These are phyloP conservation scores for Oopsacas minuta DNA, from an alignment of 37 sponge, comb jelly and placozoan genomes.

Conservation along the genomic window DNA sequence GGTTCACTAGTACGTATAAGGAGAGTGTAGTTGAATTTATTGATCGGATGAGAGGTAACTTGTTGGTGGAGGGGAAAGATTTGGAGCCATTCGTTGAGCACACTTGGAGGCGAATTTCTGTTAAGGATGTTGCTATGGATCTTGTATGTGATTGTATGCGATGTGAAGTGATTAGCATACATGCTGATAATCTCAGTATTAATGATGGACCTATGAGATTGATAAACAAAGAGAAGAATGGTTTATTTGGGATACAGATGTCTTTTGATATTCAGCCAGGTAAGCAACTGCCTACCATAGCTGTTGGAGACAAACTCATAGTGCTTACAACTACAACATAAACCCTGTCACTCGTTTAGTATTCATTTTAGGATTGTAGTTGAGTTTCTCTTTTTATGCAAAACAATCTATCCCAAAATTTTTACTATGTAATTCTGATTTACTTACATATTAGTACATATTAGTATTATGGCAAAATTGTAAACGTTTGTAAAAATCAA, in stretches of 20 bases:
- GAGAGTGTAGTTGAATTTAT: background rate
- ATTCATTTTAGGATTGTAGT: too few relatives aligned
- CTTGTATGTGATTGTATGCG: background rate
- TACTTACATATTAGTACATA: too few relatives aligned
- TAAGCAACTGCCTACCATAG: background rate
- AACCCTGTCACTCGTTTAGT: too few relatives aligned
- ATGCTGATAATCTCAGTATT: background rate
- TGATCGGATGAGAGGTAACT: background rate
- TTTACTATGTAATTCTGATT: too few relatives aligned
- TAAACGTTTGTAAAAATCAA: too few relatives aligned
- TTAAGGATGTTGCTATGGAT: slow-evolving; percentile 6
- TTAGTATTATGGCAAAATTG: too few relatives aligned
- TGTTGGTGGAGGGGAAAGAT: background rate
- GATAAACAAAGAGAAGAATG: background rate
- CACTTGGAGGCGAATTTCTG: background rate
- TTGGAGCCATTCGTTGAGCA: background rate
- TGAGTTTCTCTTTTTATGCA: too few relatives aligned
- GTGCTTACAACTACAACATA: too few relatives aligned
- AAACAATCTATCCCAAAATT: too few relatives aligned
- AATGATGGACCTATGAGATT: background rate
- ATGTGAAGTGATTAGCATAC: background rate
- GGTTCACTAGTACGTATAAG: background rate
- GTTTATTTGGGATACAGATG: background rate
- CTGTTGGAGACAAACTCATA: background rate
- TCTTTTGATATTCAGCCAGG: background rate